Base-by-base conservation (phyloP, 2,888 invertebrate genomes). In the Caenorhabditis sp. region DNA sequence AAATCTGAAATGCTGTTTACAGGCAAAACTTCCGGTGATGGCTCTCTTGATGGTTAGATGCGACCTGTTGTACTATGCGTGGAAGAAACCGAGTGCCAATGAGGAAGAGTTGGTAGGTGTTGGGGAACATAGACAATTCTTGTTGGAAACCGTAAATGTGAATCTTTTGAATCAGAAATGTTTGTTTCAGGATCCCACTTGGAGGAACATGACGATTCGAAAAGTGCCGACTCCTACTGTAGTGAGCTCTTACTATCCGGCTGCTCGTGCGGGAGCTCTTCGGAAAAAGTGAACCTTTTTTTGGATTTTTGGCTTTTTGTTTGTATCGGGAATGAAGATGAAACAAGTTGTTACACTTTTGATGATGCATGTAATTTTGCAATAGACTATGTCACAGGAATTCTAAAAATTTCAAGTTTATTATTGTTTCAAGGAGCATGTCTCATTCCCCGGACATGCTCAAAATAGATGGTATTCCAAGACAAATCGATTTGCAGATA, bases 1-100 rank as follows among this genome's bases (percentile, higher is more conserved):
- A 26, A 0, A 12, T 26, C 10, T 26, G 2, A 26, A 22, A 51
- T 51, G n/a, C n/a, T 51, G 1, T 54, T 54, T 54, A 26, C 54
- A 54, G 54, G 19, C 61, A 19, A 61, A 61, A 26, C 38, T 61
- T 41, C 61, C 61, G 16, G 28, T 61, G 41, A 61, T 61, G 61
- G 41, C 61, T 22, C 41, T 61, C 16, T 12, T 61, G 41, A 10
- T 61, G 61, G 41, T 19, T 4, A 24, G 61, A 22, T 26, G 28
- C 14, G 61, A 61, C n/a, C 61, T 61, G 22, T 24, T 59, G 7
- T 59, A 59, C 12, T 31, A 35, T 19, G 31, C 59, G 12, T 59
- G 59, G 59, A 8, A 22, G 35, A 59, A 59, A 59, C 59, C 59
- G n/a, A 59, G 38, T 59, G 35, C 5, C n/a, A 26, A 59, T 59